phyloP scores from a whole-genome alignment of 2,113 vertebrate genomes.

The Penelope pileata region DNA sequence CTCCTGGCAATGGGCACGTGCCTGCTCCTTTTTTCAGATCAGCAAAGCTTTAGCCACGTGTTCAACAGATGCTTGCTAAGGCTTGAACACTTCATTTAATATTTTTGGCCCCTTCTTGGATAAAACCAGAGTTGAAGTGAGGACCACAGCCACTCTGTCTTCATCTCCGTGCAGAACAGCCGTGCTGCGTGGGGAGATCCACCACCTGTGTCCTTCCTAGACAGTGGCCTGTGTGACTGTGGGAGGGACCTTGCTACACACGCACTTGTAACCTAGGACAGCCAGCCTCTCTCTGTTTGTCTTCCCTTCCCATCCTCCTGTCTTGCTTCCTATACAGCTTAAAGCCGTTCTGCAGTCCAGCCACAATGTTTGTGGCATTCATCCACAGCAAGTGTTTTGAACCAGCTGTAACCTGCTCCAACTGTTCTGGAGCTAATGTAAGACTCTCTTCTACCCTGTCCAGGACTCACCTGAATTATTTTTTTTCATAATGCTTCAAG shows the following conservation, averaged over 20 bases:
- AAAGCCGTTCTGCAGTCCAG: neutral
- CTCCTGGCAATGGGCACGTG: fast-evolving
- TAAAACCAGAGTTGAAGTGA: neutral
- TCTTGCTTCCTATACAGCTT: neutral
- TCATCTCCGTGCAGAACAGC: neutral
- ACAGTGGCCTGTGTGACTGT: too few relatives aligned
- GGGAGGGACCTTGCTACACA: neutral
- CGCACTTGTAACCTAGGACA: neutral
- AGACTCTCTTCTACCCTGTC: neutral
- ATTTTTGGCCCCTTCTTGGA: neutral
- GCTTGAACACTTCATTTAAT: neutral
- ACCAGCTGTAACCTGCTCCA: neutral
- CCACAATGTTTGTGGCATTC: neutral
- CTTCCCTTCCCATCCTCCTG: neutral
- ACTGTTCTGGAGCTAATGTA: neutral
- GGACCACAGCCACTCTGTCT: neutral
- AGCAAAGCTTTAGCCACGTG: neutral
- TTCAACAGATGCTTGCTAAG: neutral
- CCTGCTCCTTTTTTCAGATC: neutral
- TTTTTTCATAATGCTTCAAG: neutral
- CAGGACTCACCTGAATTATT: neutral
- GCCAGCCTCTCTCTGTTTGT: neutral
- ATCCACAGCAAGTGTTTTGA: neutral
- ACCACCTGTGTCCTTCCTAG: too few relatives aligned
- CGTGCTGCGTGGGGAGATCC: too few relatives aligned